A percentile compares a stretch with the other conserved stretches of the same genome.
phyloP scores from a whole-genome alignment of 2,797 vertebrate species.

The Morus bassanus region DNA sequence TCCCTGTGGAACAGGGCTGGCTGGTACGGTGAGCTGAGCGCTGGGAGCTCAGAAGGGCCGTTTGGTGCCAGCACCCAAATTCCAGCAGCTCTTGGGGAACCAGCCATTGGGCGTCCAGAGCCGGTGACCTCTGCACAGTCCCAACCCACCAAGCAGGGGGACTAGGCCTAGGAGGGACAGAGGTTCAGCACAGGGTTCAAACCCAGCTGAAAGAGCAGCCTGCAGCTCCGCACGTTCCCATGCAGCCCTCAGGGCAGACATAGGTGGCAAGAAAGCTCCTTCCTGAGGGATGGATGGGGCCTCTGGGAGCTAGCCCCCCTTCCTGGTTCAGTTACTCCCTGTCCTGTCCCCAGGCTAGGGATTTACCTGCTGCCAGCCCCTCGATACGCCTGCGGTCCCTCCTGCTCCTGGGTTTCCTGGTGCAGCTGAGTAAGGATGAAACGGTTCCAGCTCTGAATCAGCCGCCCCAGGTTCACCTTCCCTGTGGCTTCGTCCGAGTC shows the following conservation, averaged over 20 bases:
- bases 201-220: rapidly evolving
- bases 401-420: slow-evolving; percentile 97
- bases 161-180: too few species aligned
- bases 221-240: rapidly evolving
- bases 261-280: neutral
- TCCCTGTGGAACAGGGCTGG: neutral
- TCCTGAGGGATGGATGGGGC: rapidly evolving
- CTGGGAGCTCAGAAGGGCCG: neutral
- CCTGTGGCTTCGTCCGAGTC: slow-evolving; percentile 97
- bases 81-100: neutral
- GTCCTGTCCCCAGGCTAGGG: neutral
- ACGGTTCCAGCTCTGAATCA: slow-evolving; percentile 99
- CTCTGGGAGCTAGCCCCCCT: neutral
- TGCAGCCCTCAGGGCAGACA: rapidly evolving
- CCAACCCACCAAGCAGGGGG: too few species aligned
- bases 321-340: rapidly evolving
- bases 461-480: slow-evolving; percentile 89
- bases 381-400: slow-evolving; percentile 93
- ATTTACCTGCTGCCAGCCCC: slow-evolving; percentile 86
- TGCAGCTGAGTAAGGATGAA: slow-evolving; percentile 98
- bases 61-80: neutral
- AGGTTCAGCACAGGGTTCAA: neutral
- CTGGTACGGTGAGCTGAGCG: too few species aligned
- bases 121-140: neutral
- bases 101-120: neutral